Conservation (phyloP, 2,113 vertebrate genomes). For the Halichoeres trimaculatus region DNA sequence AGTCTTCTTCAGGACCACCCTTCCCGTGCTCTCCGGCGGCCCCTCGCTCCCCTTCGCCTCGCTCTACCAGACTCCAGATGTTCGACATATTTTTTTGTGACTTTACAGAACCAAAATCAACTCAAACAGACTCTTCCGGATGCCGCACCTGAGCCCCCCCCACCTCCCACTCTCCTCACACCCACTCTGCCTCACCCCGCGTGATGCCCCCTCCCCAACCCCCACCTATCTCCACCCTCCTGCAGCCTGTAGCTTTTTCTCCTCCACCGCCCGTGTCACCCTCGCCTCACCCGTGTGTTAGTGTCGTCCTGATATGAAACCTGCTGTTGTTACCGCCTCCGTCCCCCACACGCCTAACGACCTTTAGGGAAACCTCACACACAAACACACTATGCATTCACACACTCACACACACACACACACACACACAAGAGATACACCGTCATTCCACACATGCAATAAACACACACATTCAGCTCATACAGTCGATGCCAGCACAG, state of each 20-base stretch:
- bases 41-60: not conserved
- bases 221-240: slow-evolving; percentile 23
- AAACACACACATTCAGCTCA: slow-evolving; percentile 54
- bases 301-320: slow-evolving; percentile 74
- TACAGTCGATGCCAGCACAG: slow-evolving; percentile 32
- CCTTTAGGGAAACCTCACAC: slow-evolving; percentile 48
- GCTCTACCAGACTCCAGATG: not conserved
- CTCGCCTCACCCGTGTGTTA: slow-evolving; percentile 67
- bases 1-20: not conserved
- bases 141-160: not conserved
- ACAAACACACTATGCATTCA: slow-evolving; percentile 58
- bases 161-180: slow-evolving; percentile 6
- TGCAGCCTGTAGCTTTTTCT: slow-evolving; percentile 60
- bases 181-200: slow-evolving; percentile 6
- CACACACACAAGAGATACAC: slow-evolving; percentile 34
- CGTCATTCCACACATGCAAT: slow-evolving; percentile 23
- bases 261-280: slow-evolving; percentile 33
- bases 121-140: not conserved
- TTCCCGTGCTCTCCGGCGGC: not conserved
- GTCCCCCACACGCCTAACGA: slow-evolving; percentile 23
- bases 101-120: slow-evolving; percentile 1
- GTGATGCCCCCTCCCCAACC: slow-evolving; percentile 4
- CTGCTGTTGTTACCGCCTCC: slow-evolving; percentile 61
- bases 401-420: slow-evolving; percentile 33
- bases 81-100: slow-evolving; percentile 1